These are phyloP conservation scores for Perca schrenkii DNA, from an alignment of 2,113 vertebrate species.

Conservation along the genomic window DNA sequence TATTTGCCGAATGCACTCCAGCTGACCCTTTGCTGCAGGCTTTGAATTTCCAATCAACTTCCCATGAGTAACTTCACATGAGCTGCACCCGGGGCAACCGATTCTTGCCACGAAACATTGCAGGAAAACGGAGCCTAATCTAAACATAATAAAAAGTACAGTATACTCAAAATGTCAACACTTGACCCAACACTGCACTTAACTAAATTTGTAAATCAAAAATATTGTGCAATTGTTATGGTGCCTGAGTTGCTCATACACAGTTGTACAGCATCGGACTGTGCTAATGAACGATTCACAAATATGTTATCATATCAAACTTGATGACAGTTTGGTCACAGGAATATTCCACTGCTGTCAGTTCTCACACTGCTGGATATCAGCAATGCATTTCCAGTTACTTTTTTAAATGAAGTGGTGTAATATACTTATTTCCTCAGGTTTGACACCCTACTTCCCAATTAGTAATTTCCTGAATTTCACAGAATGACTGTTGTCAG, in stretches of 20 bases:
- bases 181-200: slow-evolving; percentile 20
- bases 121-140: slow-evolving; percentile 30
- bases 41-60: slow-evolving; percentile 73
- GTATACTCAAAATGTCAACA: slow-evolving; percentile 20
- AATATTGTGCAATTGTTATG: slow-evolving; percentile 3
- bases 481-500: background rate
- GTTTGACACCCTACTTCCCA: background rate
- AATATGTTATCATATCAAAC: background rate
- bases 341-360: background rate
- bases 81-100: slow-evolving; percentile 44
- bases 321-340: background rate
- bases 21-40: slow-evolving; percentile 71
- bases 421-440: background rate
- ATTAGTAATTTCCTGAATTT: background rate
- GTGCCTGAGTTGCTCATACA: background rate
- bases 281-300: background rate
- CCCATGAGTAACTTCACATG: slow-evolving; percentile 61
- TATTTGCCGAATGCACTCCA: slow-evolving; percentile 58
- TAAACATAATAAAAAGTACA: slow-evolving; percentile 38
- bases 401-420: background rate
- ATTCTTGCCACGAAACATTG: slow-evolving; percentile 33
- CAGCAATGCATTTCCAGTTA: background rate
- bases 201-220: slow-evolving; percentile 21
- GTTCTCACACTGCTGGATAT: background rate
- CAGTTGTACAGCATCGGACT: background rate